Evolutionary conservation across 2,113 vertebrate species (phyloP).

Genomic region (Caloenas nicobarica): DNA sequence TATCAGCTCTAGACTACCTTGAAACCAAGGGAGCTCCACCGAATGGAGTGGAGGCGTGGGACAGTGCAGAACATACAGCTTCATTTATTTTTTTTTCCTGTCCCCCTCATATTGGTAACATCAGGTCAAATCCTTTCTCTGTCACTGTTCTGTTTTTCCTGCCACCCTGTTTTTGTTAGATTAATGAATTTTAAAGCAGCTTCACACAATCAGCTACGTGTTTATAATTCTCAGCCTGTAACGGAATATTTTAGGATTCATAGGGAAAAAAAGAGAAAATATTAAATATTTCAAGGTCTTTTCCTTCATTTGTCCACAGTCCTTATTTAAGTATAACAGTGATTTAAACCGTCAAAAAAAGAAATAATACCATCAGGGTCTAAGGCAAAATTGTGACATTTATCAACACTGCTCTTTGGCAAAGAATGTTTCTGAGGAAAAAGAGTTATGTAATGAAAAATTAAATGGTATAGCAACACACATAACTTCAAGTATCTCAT

Average conservation of each 20-base stretch:
- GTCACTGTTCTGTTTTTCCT: slow-evolving; percentile 16
- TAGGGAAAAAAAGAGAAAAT: too few relatives aligned
- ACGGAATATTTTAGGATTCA: not conserved
- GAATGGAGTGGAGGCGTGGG: slow-evolving; percentile 18
- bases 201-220: not conserved
- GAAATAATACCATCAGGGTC: not conserved
- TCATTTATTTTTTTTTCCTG: not conserved
- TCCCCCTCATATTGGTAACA: not conserved
- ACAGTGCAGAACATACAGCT: not conserved
- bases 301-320: not conserved
- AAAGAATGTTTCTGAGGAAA: not conserved
- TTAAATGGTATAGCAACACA: not conserved
- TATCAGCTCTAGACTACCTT: not conserved
- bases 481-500: not conserved
- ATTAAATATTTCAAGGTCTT: not conserved
- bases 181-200: slow-evolving; percentile 8
- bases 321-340: not conserved
- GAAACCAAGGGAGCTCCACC: not conserved
- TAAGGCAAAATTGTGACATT: not conserved
- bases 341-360: not conserved
- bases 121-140: not conserved
- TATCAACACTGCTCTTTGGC: not conserved
- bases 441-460: not conserved
- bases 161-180: slow-evolving; percentile 52
- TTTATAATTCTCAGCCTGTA: not conserved